Conservation (phyloP, 2,113 vertebrate genomes). For the Cariama cristata region DNA sequence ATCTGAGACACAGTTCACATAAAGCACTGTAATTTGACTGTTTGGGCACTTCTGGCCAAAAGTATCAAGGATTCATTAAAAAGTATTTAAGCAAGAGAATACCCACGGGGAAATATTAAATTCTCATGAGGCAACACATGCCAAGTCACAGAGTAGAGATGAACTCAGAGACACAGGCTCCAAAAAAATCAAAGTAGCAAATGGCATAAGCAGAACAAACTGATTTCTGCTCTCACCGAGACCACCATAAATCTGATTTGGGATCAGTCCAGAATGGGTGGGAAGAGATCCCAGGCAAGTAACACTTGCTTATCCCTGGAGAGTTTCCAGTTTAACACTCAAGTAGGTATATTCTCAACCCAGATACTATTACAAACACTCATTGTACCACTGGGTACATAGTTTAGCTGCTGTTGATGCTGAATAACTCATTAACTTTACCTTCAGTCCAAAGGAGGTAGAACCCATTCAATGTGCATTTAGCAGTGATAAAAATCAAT, state of each 20-base stretch:
- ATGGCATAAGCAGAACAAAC: background rate
- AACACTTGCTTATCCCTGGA: background rate
- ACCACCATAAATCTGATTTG: background rate
- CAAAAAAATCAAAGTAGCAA: background rate
- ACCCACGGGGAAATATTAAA: background rate
- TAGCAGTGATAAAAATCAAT: constrained; percentile 37
- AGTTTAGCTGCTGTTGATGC: background rate
- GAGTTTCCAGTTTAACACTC: background rate
- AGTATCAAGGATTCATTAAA: background rate
- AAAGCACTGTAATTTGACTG: background rate
- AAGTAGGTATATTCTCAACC: background rate
- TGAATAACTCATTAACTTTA: constrained; percentile 46
- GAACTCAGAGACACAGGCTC: background rate
- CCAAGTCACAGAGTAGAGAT: background rate
- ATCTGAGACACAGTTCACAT: background rate
- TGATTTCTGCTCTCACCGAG: background rate
- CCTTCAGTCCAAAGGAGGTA: background rate
- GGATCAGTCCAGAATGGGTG: background rate
- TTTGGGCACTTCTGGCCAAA: background rate
- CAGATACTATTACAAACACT: background rate
- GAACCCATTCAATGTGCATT: constrained; percentile 4
- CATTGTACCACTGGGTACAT: background rate
- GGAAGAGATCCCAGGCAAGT: background rate
- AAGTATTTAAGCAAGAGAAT: background rate
- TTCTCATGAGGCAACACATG: background rate